A percentile compares a stretch with the other conserved stretches of the same genome.
phyloP scores from a whole-genome alignment of 2,797 vertebrate genomes.

The Gadopsis bispinosus region DNA sequence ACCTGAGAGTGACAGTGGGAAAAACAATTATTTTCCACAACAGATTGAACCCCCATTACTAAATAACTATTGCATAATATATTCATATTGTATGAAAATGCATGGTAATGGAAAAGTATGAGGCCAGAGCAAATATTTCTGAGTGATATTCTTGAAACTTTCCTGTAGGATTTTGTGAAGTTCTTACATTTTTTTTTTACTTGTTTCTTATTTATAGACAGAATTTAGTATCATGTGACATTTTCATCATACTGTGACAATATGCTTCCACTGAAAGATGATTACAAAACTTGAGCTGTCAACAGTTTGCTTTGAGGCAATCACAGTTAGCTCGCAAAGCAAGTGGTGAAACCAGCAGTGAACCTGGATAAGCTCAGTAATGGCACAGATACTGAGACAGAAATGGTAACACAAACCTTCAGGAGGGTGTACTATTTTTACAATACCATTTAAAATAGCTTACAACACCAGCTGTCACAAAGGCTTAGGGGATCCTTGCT shows the following conservation, averaged over 20 bases:
- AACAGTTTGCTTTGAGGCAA: background rate
- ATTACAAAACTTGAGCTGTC: background rate
- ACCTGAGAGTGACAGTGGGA: conserved; percentile 72
- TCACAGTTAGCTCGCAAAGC: background rate
- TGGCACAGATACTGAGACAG: background rate
- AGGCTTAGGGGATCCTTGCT: background rate
- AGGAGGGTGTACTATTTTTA: background rate
- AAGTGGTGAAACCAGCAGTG: background rate
- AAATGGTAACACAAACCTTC: too few relatives aligned
- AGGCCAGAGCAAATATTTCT: background rate
- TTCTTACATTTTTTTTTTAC: too few relatives aligned
- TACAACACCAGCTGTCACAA: conserved; percentile 2
- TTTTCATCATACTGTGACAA: background rate
- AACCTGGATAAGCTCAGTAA: background rate
- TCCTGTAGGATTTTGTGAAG: background rate
- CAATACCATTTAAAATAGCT: conserved; percentile 10
- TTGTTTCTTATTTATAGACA: background rate
- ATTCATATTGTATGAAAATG: background rate
- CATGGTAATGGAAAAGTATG: background rate
- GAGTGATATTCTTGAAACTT: background rate
- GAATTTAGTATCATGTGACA: background rate
- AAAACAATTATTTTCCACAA: background rate
- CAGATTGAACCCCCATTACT: background rate
- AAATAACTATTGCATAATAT: background rate
- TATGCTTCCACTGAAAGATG: background rate